Evolutionary conservation across 1,140 invertebrate species (phyloP).

Genomic region (Spodoptera litura): DNA sequence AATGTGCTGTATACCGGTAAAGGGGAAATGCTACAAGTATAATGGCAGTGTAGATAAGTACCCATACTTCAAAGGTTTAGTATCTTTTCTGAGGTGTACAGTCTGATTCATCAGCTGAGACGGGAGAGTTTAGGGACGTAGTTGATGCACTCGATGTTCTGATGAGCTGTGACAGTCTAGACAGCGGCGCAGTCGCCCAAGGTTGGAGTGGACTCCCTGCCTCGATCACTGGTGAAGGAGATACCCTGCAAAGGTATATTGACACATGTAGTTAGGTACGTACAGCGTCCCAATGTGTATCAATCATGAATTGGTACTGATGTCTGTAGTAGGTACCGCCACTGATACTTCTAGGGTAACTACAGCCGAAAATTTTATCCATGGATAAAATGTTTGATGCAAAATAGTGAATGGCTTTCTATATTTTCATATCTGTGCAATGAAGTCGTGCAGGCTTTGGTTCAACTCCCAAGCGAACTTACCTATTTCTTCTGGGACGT

Average conservation of each 20-base stretch:
- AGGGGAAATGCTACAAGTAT: not conserved
- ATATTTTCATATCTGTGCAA: too few relatives aligned
- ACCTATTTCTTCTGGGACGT: constrained; percentile 71
- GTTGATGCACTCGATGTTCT: constrained; percentile 70
- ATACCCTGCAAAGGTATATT: constrained; percentile 63
- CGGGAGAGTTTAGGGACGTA: constrained; percentile 59
- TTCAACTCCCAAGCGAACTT: constrained; percentile 3
- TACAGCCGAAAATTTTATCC: too few relatives aligned
- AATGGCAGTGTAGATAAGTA: constrained; percentile 26
- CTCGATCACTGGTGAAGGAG: constrained; percentile 65
- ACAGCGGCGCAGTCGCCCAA: constrained; percentile 77
- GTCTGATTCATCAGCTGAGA: constrained; percentile 57
- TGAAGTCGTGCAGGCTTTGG: too few relatives aligned
- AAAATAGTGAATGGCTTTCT: too few relatives aligned
- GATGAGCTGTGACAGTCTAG: constrained; percentile 71
- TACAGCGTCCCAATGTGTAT: too few relatives aligned
- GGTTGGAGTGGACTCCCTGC: constrained; percentile 73
- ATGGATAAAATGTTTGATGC: too few relatives aligned
- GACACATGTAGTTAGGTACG: not conserved
- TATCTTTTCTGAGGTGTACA: constrained; percentile 29
- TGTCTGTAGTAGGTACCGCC: too few relatives aligned
- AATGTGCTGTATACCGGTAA: not conserved
- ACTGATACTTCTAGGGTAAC: too few relatives aligned
- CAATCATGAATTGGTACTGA: too few relatives aligned
- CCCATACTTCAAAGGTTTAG: not conserved